phyloP scores from a whole-genome alignment of 2,888 invertebrate genomes.

The Acronicta aceris region DNA sequence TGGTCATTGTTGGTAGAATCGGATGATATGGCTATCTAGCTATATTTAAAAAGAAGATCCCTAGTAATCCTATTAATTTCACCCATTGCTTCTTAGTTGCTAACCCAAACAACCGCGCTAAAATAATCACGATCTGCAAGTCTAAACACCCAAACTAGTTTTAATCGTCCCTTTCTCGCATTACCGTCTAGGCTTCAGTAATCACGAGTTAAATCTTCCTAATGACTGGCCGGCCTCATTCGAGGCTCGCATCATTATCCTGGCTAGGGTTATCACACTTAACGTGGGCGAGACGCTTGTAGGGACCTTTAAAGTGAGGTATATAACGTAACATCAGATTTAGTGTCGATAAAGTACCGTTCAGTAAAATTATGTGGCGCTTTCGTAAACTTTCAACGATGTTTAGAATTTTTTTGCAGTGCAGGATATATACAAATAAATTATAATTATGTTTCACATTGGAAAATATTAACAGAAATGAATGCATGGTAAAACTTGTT shows the following conservation, averaged over 20 bases:
- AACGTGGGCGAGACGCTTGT: slow-evolving; percentile 10
- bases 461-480: too few relatives aligned
- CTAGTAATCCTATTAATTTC: slow-evolving; percentile 11
- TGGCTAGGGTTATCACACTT: slow-evolving; percentile 47
- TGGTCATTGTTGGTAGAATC: too few relatives aligned
- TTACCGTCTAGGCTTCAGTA: slow-evolving; percentile 54
- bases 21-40: too few relatives aligned
- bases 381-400: background rate
- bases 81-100: slow-evolving; percentile 11
- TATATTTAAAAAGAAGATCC: background rate
- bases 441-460: too few relatives aligned
- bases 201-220: slow-evolving; percentile 60
- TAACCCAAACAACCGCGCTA: slow-evolving; percentile 41
- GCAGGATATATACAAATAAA: too few relatives aligned
- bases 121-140: slow-evolving; percentile 43
- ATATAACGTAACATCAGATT: background rate
- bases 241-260: slow-evolving; percentile 56
- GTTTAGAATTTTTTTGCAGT: background rate
- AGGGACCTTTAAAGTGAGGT: slow-evolving; percentile 15
- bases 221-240: slow-evolving; percentile 60
- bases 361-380: background rate
- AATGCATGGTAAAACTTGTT: too few relatives aligned
- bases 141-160: slow-evolving; percentile 55
- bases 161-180: slow-evolving; percentile 58
- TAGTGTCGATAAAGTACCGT: background rate